A percentile compares a stretch with the other conserved stretches of the same genome.
Evolutionary conservation across 2,113 vertebrate species (phyloP).

Genomic region (Notothenia rossii): DNA sequence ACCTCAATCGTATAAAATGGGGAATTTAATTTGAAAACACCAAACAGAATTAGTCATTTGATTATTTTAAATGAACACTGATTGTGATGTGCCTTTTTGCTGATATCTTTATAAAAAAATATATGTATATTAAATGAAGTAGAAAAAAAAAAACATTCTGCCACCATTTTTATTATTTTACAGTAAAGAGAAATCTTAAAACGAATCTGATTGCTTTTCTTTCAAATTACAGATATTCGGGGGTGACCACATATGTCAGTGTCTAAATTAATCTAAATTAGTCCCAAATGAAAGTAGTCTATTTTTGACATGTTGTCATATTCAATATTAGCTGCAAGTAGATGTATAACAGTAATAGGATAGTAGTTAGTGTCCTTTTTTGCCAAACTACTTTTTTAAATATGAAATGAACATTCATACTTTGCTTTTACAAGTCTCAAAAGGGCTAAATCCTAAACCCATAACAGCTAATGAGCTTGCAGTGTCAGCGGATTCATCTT

Average conservation of each 20-base stretch:
- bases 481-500: neutral
- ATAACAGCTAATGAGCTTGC: neutral
- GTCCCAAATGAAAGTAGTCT: neutral
- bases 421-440: neutral
- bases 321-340: neutral
- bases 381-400: neutral
- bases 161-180: neutral
- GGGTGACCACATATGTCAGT: neutral
- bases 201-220: neutral
- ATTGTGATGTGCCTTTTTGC: no score
- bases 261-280: neutral
- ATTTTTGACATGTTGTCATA: neutral
- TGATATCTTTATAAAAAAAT: no score
- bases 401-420: neutral
- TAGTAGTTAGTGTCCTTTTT: neutral
- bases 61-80: no score
- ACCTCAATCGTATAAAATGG: neutral
- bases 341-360: neutral
- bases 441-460: neutral
- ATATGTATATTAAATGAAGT: no score
- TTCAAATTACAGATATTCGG: neutral
- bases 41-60: no score
- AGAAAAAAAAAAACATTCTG: no score
- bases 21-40: no score
- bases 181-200: neutral